These are phyloP conservation scores for Ataeniobius toweri DNA, from an alignment of 2,797 vertebrate genomes.

Conservation along the genomic window DNA sequence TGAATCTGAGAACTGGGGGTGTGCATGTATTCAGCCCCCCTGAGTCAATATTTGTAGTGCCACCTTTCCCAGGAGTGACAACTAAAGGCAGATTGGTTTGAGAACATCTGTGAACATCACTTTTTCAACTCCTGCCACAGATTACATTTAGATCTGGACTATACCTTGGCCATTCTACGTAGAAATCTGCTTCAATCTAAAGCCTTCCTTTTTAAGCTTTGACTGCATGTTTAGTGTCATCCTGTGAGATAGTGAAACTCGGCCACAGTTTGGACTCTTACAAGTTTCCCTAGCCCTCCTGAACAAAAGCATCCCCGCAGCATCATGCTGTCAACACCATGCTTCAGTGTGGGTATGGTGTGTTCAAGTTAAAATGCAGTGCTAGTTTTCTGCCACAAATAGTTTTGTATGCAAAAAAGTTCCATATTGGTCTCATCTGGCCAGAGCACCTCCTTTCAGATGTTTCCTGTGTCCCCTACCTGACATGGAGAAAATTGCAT, in stretches of 20 bases:
- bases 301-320: no score
- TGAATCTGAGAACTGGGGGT: not conserved
- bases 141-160: not conserved
- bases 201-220: not conserved
- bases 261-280: no score
- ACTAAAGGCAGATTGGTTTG: not conserved
- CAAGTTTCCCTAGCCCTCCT: no score
- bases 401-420: no score
- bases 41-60: not conserved
- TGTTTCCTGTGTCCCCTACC: no score
- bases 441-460: no score
- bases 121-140: not conserved
- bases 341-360: no score
- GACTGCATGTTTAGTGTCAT: not conserved
- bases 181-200: not conserved
- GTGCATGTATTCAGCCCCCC: not conserved
- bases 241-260: not conserved
- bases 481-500: no score
- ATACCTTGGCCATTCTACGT: not conserved
- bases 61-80: not conserved
- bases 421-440: no score
- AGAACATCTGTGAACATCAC: not conserved
- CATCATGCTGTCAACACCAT: no score
- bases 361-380: no score
- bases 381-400: no score